These are phyloP conservation scores for Amphipyra tragopoginis DNA, from an alignment of 2,888 invertebrate genomes.

Conservation along the genomic window DNA sequence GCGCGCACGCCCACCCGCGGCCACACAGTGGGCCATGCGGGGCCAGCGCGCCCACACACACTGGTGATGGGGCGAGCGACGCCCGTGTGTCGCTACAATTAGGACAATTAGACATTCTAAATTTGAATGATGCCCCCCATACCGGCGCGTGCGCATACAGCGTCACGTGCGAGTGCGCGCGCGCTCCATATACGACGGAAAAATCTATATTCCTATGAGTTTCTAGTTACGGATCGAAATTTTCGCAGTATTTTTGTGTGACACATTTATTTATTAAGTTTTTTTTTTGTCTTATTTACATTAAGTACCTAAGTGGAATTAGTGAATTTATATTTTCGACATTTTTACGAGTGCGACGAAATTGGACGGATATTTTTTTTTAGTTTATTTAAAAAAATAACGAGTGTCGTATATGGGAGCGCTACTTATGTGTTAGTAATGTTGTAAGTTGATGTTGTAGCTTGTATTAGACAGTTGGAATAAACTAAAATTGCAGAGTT, in stretches of 20 bases:
- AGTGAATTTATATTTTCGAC: constrained; percentile 58
- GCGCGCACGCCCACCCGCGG: constrained; percentile 36
- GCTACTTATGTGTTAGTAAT: constrained; percentile 35
- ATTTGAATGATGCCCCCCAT: constrained; percentile 32
- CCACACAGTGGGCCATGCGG: constrained; percentile 42
- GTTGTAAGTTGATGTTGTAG: constrained; percentile 26
- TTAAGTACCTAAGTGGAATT: constrained; percentile 52
- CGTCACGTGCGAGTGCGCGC: constrained; percentile 11
- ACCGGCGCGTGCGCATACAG: constrained; percentile 11
- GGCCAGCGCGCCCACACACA: neutral
- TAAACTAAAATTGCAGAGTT: constrained; percentile 43
- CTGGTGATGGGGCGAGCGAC: neutral
- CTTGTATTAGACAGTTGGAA: constrained; percentile 30
- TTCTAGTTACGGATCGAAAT: constrained; percentile 40
- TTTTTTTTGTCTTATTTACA: constrained; percentile 41
- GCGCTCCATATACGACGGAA: constrained; percentile 48
- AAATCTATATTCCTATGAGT: constrained; percentile 54
- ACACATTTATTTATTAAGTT: constrained; percentile 46
- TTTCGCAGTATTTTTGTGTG: constrained; percentile 55
- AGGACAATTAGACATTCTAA: constrained; percentile 41
- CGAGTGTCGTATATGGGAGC: constrained; percentile 49
- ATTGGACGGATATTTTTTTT: constrained; percentile 43
- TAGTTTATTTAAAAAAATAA: constrained; percentile 25
- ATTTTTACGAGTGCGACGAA: constrained; percentile 32
- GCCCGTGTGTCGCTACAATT: constrained; percentile 43